Conservation (phyloP, 2,888 invertebrate genomes). For the Alloplasta piceator region DNA sequence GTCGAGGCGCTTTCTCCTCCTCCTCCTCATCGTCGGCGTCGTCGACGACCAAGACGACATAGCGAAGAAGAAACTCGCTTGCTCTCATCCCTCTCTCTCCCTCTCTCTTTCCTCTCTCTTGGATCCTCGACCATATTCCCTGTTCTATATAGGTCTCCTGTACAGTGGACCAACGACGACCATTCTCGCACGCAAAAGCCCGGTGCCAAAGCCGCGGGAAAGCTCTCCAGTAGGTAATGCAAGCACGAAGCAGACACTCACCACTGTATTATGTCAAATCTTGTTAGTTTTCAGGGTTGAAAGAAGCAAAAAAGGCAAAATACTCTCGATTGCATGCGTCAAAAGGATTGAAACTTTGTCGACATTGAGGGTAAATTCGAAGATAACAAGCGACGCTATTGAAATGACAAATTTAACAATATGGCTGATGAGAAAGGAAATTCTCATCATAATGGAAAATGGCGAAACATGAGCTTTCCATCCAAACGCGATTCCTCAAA, state of each 20-base stretch:
- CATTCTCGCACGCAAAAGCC: conserved; percentile 49
- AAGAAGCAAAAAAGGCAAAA: too few species aligned
- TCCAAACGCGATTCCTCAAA: too few species aligned
- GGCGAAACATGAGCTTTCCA: too few species aligned
- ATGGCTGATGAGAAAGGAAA: too few species aligned
- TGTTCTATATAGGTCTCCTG: conserved; percentile 17
- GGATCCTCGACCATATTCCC: conserved; percentile 42
- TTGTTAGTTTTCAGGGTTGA: too few species aligned
- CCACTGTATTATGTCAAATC: too few species aligned
- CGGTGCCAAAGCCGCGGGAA: conserved; percentile 31
- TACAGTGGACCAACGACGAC: conserved; percentile 39
- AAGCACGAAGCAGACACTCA: conserved; percentile 4
- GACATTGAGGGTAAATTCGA: too few species aligned
- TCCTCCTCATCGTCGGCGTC: conserved; percentile 38
- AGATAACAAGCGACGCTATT: too few species aligned
- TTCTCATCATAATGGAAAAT: too few species aligned
- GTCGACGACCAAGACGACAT: conserved; percentile 32
- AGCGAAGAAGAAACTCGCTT: conserved; percentile 40
- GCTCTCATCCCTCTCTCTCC: conserved; percentile 54
- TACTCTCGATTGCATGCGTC: too few species aligned
- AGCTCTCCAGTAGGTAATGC: conserved; percentile 35
- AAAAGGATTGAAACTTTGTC: too few species aligned
- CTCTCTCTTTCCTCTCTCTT: conserved; percentile 31
- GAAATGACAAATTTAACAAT: too few species aligned
- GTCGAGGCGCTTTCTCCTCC: background rate